These are phyloP conservation scores for Pharmacophagus antenor DNA, from an alignment of 2,888 invertebrate species.

Conservation along the genomic window DNA sequence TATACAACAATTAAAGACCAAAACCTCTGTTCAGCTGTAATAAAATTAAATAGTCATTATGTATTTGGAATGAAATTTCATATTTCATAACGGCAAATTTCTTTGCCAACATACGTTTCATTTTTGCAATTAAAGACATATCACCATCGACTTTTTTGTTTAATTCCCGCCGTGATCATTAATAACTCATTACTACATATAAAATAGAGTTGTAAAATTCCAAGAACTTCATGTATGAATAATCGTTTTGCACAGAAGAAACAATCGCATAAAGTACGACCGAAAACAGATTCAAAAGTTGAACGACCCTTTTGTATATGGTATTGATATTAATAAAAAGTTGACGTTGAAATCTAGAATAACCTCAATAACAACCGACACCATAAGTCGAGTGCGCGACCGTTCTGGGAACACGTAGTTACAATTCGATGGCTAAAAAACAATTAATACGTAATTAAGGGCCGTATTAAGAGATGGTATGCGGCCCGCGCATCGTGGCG, in stretches of 20 bases:
- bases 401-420: slow-evolving; percentile 60
- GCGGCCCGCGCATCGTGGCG: slow-evolving; percentile 48
- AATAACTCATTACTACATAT: slow-evolving; percentile 20
- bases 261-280: slow-evolving; percentile 29
- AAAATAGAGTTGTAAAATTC: slow-evolving; percentile 31
- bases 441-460: slow-evolving; percentile 78
- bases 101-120: not conserved
- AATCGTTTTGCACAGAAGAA: slow-evolving; percentile 17
- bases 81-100: not conserved
- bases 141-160: not conserved
- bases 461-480: slow-evolving; percentile 66
- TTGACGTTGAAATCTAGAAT: slow-evolving; percentile 48
- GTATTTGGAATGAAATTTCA: not conserved
- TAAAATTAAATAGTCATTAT: not conserved
- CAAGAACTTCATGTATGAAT: slow-evolving; percentile 26
- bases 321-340: slow-evolving; percentile 39
- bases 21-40: too few species aligned
- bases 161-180: not conserved
- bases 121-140: not conserved
- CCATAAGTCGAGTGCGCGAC: slow-evolving; percentile 39
- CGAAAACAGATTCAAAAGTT: slow-evolving; percentile 33
- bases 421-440: slow-evolving; percentile 70
- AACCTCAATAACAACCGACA: slow-evolving; percentile 39
- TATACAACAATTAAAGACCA: too few species aligned
- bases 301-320: slow-evolving; percentile 37